Conservation (phyloP, 2,797 vertebrate species). For the Oceanodroma leucorhoa region DNA sequence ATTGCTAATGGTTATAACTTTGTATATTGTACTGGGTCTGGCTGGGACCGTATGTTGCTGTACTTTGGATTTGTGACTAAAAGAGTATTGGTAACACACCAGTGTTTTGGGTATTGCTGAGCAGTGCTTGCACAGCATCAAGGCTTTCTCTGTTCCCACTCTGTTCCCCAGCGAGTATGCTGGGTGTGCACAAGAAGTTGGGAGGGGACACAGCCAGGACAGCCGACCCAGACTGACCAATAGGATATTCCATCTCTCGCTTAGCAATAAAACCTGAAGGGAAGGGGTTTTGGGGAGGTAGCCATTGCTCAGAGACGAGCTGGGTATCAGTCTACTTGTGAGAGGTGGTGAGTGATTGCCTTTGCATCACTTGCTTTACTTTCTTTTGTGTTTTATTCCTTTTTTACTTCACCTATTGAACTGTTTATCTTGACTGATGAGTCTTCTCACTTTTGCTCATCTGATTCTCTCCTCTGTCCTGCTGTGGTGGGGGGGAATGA, state of each 20-base stretch:
- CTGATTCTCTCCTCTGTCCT: neutral
- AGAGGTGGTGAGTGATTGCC: neutral
- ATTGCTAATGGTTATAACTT: neutral
- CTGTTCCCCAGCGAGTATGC: accelerated
- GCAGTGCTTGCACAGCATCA: neutral
- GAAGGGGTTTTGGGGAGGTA: neutral
- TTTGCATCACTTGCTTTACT: neutral
- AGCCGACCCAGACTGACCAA: neutral
- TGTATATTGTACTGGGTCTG: neutral
- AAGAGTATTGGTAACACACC: neutral
- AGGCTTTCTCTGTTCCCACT: neutral
- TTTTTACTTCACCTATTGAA: neutral
- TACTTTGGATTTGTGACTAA: neutral
- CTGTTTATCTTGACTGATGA: neutral
- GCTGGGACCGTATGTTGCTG: neutral
- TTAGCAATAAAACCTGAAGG: neutral
- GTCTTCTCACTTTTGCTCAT: neutral
- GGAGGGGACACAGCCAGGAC: neutral
- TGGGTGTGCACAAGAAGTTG: neutral
- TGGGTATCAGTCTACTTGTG: neutral
- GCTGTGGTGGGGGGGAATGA: neutral
- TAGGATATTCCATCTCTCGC: neutral
- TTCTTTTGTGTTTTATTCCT: neutral
- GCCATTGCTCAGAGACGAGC: neutral
- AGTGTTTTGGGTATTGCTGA: neutral